Evolutionary conservation across 2,888 invertebrate species (phyloP).

Genomic region (Panopea generosa): DNA sequence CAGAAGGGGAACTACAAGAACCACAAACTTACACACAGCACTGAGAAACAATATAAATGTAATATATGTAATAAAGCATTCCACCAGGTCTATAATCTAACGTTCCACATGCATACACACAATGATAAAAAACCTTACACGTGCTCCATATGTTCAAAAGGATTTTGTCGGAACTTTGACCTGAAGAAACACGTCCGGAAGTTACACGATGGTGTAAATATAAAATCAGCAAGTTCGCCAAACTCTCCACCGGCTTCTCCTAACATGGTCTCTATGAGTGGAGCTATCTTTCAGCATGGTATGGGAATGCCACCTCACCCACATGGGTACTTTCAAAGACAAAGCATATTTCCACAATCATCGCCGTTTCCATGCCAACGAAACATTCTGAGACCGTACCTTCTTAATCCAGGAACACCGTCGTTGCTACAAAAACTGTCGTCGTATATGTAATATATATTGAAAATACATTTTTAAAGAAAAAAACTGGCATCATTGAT

Average conservation of each 20-base stretch:
- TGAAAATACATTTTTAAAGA: too few relatives aligned
- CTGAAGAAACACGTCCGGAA: conserved; percentile 99
- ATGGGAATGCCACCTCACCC: conserved; percentile 19
- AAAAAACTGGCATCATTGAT: too few relatives aligned
- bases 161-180: conserved; percentile 99
- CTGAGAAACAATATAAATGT: conserved; percentile 99
- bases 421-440: conserved; percentile 76
- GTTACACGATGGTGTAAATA: conserved; percentile 89
- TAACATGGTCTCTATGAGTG: conserved; percentile 22
- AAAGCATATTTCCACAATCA: conserved; percentile 65
- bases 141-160: conserved; percentile 89
- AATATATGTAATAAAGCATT: conserved; percentile 95
- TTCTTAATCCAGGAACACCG: conserved; percentile 69
- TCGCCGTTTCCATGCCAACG: conserved; percentile 73
- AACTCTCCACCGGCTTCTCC: conserved; percentile 29
- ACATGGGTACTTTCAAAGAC: conserved; percentile 53
- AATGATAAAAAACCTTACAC: conserved; percentile 99
- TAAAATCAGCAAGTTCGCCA: conserved; percentile 39
- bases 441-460: conserved; percentile 73
- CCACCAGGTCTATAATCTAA: conserved; percentile 96
- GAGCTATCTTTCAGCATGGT: conserved; percentile 29
- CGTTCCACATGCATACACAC: conserved; percentile 99
- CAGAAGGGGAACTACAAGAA: conserved; percentile 95
- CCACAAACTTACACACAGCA: conserved; percentile 97
- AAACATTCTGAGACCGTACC: conserved; percentile 72